Evolutionary conservation across 2,113 vertebrate species (phyloP).

Genomic region (Perca schrenkii): DNA sequence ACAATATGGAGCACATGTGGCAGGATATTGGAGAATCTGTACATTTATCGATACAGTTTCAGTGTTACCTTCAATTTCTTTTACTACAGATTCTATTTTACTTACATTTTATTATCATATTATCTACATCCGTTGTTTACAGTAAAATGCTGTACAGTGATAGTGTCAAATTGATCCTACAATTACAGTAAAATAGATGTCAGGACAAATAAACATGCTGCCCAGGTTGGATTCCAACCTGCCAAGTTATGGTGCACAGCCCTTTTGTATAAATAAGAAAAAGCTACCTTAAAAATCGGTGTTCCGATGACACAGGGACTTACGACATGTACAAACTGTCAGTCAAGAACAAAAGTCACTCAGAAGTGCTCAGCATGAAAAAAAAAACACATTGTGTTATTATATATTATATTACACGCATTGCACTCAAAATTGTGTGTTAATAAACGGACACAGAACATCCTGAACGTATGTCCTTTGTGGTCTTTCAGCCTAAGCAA

Average conservation of each 20-base stretch:
- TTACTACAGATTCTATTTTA: neutral
- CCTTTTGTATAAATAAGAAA: neutral
- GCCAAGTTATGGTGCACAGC: neutral
- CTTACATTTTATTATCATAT: neutral
- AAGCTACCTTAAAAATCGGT: too few relatives aligned
- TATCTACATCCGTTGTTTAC: neutral
- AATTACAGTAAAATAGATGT: neutral
- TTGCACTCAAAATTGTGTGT: neutral
- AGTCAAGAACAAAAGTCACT: neutral
- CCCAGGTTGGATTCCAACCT: neutral
- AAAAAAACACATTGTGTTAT: neutral
- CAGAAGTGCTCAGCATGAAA: neutral
- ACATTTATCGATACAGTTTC: neutral
- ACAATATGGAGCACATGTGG: neutral
- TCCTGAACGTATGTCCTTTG: neutral
- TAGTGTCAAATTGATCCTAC: neutral
- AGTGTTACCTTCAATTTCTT: neutral
- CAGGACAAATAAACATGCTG: neutral
- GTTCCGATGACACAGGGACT: too few relatives aligned
- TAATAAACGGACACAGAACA: neutral
- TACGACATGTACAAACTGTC: too few relatives aligned
- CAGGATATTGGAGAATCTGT: neutral
- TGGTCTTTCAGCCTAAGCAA: neutral
- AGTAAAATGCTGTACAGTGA: neutral
- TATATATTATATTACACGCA: neutral